Percentiles rank a stretch among this genome's conserved stretches.
Conservation (phyloP, 1,140 invertebrate genomes). For the Lepidurus couesii region DNA sequence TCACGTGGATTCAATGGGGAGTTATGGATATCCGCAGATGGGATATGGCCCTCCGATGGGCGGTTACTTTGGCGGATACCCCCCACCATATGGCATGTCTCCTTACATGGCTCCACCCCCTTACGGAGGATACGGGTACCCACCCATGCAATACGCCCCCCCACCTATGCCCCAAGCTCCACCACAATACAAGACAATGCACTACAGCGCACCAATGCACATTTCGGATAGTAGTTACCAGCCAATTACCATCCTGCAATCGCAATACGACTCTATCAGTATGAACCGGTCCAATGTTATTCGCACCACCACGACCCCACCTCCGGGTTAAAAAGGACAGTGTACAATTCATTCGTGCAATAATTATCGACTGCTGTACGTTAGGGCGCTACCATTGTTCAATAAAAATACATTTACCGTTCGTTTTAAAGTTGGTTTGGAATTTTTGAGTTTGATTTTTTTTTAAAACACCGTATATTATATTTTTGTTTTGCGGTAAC, state of each 20-base stretch:
- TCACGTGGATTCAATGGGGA: neutral
- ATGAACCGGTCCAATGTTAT: neutral
- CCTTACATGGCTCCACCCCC: neutral
- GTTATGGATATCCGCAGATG: neutral
- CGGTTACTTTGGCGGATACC: neutral
- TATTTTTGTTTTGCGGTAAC: no score
- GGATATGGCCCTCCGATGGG: neutral
- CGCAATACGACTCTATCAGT: neutral
- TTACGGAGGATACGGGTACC: neutral
- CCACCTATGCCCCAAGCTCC: neutral
- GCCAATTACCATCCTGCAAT: slow-evolving; percentile 1
- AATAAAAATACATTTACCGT: no score
- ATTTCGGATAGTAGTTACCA: neutral
- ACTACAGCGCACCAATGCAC: neutral
- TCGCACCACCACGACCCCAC: neutral
- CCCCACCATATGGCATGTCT: neutral
- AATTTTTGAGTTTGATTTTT: no score
- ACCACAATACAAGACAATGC: neutral
- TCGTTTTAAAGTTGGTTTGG: no score
- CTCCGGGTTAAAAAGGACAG: neutral
- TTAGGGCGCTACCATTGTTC: no score
- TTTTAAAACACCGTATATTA: no score
- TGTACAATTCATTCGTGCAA: no score
- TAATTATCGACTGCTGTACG: no score
- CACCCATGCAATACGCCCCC: neutral